Evolutionary conservation across 2,797 vertebrate species (phyloP).

Genomic region (Malurus leucopterus): DNA sequence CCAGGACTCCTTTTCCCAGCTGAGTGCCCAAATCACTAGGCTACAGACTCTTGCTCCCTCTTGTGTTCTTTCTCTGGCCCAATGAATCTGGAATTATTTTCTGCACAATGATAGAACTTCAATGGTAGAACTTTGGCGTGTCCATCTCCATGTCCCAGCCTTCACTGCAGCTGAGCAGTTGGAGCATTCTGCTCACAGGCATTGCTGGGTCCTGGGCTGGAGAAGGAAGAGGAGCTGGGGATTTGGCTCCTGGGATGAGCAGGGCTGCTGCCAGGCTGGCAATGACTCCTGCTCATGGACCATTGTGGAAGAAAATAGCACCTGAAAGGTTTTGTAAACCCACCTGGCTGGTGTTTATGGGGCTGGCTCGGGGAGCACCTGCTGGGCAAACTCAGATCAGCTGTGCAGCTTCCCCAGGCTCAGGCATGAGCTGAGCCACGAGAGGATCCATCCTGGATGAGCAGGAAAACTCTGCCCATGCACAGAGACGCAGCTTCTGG

Average conservation of each 20-base stretch:
- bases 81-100: conserved; percentile 32
- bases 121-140: neutral
- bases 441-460: neutral
- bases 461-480: neutral
- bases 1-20: conserved; percentile 18
- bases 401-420: neutral
- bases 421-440: neutral
- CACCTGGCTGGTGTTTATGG: neutral
- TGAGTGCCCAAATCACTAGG: conserved; percentile 47
- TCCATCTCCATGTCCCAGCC: neutral
- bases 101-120: neutral
- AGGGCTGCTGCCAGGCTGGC: neutral
- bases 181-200: neutral
- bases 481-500: neutral
- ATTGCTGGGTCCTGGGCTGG: neutral
- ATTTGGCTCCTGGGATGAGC: neutral
- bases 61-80: conserved; percentile 61
- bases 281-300: neutral
- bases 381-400: neutral
- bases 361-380: neutral
- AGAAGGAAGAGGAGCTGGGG: neutral
- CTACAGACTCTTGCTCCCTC: conserved; percentile 65
- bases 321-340: neutral
- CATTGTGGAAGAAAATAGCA: neutral
- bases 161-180: neutral